phyloP scores from a whole-genome alignment of 2,797 vertebrate species.

The Falco biarmicus region DNA sequence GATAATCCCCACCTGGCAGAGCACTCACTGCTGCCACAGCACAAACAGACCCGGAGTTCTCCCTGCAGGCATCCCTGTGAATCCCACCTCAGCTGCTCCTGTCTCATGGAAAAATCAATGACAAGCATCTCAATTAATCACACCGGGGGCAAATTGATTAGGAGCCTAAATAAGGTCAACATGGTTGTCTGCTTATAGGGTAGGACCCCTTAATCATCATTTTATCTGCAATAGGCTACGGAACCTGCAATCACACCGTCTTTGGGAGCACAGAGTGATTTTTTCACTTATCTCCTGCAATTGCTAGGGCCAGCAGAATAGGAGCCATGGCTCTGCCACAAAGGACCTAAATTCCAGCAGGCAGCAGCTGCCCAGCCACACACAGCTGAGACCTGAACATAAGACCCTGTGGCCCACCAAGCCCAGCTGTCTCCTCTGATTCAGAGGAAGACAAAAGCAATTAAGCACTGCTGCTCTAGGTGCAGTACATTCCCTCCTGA shows the following conservation, averaged over 20 bases:
- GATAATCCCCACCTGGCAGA: background rate
- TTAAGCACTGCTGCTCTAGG: background rate
- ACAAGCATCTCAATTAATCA: constrained; percentile 86
- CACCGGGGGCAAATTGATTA: constrained; percentile 82
- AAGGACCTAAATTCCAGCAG: background rate
- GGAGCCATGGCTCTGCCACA: background rate
- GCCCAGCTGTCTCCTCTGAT: background rate
- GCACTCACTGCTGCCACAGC: rapidly evolving
- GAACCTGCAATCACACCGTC: background rate
- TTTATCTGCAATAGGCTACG: constrained; percentile 76
- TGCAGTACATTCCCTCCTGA: background rate
- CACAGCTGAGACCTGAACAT: background rate
- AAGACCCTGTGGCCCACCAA: background rate
- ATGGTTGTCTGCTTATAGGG: constrained; percentile 86
- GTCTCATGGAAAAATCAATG: constrained; percentile 80
- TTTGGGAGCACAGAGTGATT: background rate
- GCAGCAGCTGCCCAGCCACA: background rate
- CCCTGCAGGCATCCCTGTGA: background rate
- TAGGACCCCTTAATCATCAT: constrained; percentile 86
- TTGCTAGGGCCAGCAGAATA: background rate
- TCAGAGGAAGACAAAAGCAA: background rate
- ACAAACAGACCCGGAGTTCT: background rate
- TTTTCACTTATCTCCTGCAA: background rate
- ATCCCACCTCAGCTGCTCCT: background rate
- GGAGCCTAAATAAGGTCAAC: constrained; percentile 86